Base-by-base conservation (phyloP, 2,113 vertebrate species). In the Oryzias curvinotus region DNA sequence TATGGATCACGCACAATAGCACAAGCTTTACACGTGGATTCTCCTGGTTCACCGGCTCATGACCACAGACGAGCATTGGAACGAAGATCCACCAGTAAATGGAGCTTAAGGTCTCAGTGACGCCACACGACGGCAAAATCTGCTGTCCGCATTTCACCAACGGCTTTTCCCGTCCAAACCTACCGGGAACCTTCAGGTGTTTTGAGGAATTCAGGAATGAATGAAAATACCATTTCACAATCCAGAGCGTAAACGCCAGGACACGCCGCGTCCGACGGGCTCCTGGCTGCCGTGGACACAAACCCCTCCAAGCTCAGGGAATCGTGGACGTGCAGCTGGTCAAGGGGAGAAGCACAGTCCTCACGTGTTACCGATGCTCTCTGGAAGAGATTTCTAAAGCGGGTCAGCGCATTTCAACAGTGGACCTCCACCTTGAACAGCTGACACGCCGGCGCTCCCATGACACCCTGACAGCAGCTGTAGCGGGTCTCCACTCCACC, bases 251-350 rank as follows among this genome's bases (percentile, higher is more conserved):
- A 95, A 62, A 94, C 75, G 8, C 90, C 80, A 4, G 83, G 89
- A 80, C 84, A 92, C 52, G 78, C 62, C 0, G 19, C 62, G 1
- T 75, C 64, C 0, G 65, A 62, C 0, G 68, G 51, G 7, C 61
- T 46, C 65, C 81, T 85, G 26, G 59, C 26, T 1, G 63, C 58
- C 0, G 89, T 93, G 18, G 87, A 89, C 64, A 92, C 73, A 67
- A 93, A 95, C n/a, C 90, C 91, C 52, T 92, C 82, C 43, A 93
- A 53, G 67, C 85, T 89, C 60, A 89, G 68, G 1, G 84, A 81
- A 80, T 94, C 90, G 19, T 93, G 92, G 57, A 94, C 91, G 52
- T 94, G 94, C 57, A 95, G 82, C 93, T 95, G 78, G 4, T 36
- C 16, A 19, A 25, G 43, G 16, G 5, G 23, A 21, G 10, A 50